phyloP scores from a whole-genome alignment of 2,113 vertebrate species.

The Tiliqua scincoides region DNA sequence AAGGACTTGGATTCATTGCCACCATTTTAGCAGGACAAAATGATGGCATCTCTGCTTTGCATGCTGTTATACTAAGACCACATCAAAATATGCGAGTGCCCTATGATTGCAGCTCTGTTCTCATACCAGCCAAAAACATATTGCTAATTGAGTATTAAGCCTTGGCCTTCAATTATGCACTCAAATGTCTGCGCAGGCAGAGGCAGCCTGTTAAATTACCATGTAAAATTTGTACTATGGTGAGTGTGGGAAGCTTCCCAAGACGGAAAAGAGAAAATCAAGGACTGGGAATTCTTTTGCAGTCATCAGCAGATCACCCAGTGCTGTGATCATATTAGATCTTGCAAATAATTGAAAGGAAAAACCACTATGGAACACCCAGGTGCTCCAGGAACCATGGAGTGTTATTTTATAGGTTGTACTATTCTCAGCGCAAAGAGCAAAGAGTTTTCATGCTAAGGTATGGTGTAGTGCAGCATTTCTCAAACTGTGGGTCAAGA shows the following conservation, averaged over 20 bases:
- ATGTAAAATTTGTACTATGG: slow-evolving; percentile 35
- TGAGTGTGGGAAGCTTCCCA: slow-evolving; percentile 26
- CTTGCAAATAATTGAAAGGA: neutral
- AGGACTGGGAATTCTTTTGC: slow-evolving; percentile 10
- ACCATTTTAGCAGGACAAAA: slow-evolving; percentile 55
- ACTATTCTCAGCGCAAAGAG: neutral
- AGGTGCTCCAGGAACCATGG: neutral
- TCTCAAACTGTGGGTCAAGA: no score
- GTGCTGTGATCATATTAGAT: slow-evolving; percentile 17
- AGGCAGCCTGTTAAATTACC: slow-evolving; percentile 43
- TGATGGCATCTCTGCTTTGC: slow-evolving; percentile 47
- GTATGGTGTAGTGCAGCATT: neutral
- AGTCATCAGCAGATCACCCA: neutral
- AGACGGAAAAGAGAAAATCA: neutral
- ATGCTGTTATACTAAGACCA: slow-evolving; percentile 64
- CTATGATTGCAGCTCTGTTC: slow-evolving; percentile 52
- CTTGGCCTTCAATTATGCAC: slow-evolving; percentile 54
- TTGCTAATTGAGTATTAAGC: slow-evolving; percentile 67
- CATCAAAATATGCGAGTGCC: slow-evolving; percentile 61
- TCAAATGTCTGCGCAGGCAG: slow-evolving; percentile 35
- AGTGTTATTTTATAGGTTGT: neutral
- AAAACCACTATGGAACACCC: neutral
- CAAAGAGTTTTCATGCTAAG: neutral
- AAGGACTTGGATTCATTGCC: slow-evolving; percentile 40
- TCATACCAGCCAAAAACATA: slow-evolving; percentile 49